Conservation (phyloP, 1,140 invertebrate species). For the Cherax quadricarinatus region DNA sequence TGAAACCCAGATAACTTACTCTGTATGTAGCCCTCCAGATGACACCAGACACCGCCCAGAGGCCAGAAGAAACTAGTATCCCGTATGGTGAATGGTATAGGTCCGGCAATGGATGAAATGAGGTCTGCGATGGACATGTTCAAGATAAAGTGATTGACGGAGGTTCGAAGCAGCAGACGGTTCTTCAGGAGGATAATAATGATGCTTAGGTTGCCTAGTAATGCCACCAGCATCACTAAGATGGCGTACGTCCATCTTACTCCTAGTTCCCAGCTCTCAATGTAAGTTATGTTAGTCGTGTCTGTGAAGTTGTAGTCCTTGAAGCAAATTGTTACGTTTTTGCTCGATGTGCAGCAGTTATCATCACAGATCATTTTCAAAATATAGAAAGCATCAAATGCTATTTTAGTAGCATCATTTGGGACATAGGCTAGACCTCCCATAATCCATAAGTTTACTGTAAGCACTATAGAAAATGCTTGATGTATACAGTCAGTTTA, state of each 20-base stretch:
- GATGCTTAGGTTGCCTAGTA: conserved; percentile 44
- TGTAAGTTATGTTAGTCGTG: neutral
- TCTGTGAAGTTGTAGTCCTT: conserved; percentile 44
- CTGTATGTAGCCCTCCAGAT: conserved; percentile 83
- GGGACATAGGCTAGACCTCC: neutral
- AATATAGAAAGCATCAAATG: neutral
- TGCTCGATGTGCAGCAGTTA: neutral
- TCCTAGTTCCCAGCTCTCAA: conserved; percentile 24
- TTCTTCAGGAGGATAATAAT: conserved; percentile 46
- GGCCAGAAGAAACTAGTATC: conserved; percentile 87
- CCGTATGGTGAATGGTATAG: conserved; percentile 83
- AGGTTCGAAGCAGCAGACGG: conserved; percentile 33
- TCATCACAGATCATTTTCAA: conserved; percentile 1
- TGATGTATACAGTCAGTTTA: no score
- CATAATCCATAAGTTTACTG: neutral
- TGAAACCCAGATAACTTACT: conserved; percentile 77
- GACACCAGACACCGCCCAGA: conserved; percentile 83
- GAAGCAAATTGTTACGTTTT: conserved; percentile 22
- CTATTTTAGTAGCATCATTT: neutral
- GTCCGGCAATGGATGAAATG: conserved; percentile 84
- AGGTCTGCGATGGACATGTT: conserved; percentile 89
- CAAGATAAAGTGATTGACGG: conserved; percentile 85
- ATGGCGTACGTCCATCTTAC: conserved; percentile 21
- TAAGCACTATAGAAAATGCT: neutral
- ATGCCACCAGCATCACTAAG: neutral